These are phyloP conservation scores for Serranus cabrilla DNA, from an alignment of 2,797 vertebrate genomes.

Conservation along the genomic window DNA sequence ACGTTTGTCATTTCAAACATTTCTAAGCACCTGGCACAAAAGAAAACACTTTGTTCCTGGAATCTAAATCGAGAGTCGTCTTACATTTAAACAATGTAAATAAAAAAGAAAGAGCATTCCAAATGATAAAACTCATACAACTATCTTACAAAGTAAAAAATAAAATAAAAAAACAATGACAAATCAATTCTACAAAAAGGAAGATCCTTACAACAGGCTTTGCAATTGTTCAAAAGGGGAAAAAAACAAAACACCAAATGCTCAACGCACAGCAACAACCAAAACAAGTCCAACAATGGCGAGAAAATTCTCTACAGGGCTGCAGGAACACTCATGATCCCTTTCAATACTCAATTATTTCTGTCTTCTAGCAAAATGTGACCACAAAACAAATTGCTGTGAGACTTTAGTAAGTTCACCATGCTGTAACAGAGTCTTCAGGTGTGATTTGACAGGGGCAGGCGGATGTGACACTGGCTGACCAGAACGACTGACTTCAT, in stretches of 20 bases:
- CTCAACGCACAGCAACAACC: slow-evolving; percentile 70
- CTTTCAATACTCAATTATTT: slow-evolving; percentile 72
- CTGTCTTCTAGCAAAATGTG: slow-evolving; percentile 64
- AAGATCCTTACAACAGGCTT: slow-evolving; percentile 80
- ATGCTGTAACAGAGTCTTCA: slow-evolving; percentile 47
- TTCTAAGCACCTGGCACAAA: slow-evolving; percentile 77
- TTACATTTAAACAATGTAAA: slow-evolving; percentile 82
- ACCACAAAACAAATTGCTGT: slow-evolving; percentile 56
- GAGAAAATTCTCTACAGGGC: slow-evolving; percentile 70
- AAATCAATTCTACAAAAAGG: slow-evolving; percentile 81
- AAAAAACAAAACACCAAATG: slow-evolving; percentile 55
- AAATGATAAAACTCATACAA: slow-evolving; percentile 75
- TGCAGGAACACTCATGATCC: slow-evolving; percentile 76
- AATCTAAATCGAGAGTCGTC: slow-evolving; percentile 77
- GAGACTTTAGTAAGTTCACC: slow-evolving; percentile 52
- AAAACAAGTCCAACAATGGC: slow-evolving; percentile 76
- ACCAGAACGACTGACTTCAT: slow-evolving; percentile 23
- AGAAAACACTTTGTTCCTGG: slow-evolving; percentile 82
- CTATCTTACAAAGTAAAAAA: slow-evolving; percentile 84
- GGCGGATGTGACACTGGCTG: slow-evolving; percentile 31
- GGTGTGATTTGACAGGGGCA: slow-evolving; percentile 24
- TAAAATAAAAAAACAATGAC: slow-evolving; percentile 53
- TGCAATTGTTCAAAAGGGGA: slow-evolving; percentile 78
- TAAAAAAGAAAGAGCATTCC: slow-evolving; percentile 74
- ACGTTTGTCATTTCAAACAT: slow-evolving; percentile 74